Evolutionary conservation across 2,888 invertebrate species (phyloP).

Genomic region (Philereme vetulata): DNA sequence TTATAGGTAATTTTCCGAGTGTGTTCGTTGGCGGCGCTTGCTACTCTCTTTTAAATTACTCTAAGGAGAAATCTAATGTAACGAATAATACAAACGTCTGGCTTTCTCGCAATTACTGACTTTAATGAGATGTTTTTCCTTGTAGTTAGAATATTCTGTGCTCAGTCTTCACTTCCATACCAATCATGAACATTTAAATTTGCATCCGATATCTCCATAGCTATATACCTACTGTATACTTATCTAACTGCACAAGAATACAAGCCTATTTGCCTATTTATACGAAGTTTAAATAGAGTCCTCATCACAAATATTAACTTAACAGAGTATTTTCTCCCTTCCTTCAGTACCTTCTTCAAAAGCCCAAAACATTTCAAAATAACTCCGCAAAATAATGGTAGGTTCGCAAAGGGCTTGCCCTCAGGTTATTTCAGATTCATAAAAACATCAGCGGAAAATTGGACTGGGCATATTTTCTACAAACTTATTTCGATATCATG

Average conservation of each 20-base stretch:
- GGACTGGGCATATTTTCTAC: slow-evolving; percentile 50
- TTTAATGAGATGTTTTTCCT: slow-evolving; percentile 34
- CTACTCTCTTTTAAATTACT: slow-evolving; percentile 22
- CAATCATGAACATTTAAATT: slow-evolving; percentile 17
- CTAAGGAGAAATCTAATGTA: slow-evolving; percentile 27
- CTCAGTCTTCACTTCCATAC: slow-evolving; percentile 10
- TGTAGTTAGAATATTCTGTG: slow-evolving; percentile 15
- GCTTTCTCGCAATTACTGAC: slow-evolving; percentile 35
- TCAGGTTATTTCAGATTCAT: slow-evolving; percentile 56
- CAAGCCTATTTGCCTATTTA: too few species aligned
- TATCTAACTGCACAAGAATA: too few species aligned
- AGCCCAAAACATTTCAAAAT: slow-evolving; percentile 14
- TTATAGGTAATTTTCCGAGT: slow-evolving; percentile 17
- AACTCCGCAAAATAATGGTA: slow-evolving; percentile 12
- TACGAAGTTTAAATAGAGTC: slow-evolving; percentile 1
- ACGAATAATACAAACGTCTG: slow-evolving; percentile 26
- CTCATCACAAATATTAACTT: slow-evolving; percentile 7
- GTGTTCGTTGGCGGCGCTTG: slow-evolving; percentile 3
- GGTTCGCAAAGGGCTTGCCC: slow-evolving; percentile 31
- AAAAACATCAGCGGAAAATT: slow-evolving; percentile 58
- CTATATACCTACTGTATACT: not conserved
- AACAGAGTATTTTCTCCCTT: slow-evolving; percentile 14
- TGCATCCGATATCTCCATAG: slow-evolving; percentile 5
- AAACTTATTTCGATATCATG: slow-evolving; percentile 49
- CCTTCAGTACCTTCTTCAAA: slow-evolving; percentile 5